These are phyloP conservation scores for Caenorhabditis brenneri DNA, from an alignment of 1,140 invertebrate genomes.

Conservation along the genomic window DNA sequence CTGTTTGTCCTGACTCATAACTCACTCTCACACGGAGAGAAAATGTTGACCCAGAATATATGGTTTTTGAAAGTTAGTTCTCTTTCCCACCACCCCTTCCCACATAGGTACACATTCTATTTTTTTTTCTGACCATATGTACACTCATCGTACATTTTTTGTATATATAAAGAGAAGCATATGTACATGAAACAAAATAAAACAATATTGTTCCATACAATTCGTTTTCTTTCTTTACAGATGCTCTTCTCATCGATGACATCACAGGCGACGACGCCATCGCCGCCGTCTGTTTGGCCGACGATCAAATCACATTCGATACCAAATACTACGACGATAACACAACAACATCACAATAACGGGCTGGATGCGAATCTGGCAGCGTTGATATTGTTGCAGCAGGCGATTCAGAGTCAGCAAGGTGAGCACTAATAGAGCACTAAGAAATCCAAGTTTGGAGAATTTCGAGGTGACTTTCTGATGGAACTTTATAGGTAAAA, in stretches of 20 bases:
- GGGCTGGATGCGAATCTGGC: background rate
- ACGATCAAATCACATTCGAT: background rate
- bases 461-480: too few species aligned
- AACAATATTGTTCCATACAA: background rate
- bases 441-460: background rate
- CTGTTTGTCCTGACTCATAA: slow-evolving; percentile 7
- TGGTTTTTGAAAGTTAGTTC: slow-evolving; percentile 16
- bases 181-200: background rate
- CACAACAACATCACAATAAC: too few species aligned
- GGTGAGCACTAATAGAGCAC: background rate
- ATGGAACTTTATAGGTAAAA: too few species aligned
- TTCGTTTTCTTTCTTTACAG: background rate
- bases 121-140: background rate
- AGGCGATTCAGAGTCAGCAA: background rate
- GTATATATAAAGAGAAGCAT: background rate
- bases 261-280: background rate
- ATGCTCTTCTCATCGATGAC: slow-evolving; percentile 31
- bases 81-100: background rate
- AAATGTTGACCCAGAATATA: slow-evolving; percentile 7
- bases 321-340: background rate
- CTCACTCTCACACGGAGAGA: background rate
- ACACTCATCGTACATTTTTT: slow-evolving; percentile 13
- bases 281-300: background rate
- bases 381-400: background rate
- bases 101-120: background rate